Conservation (phyloP, 2,797 vertebrate genomes). For the Uromys caudimaculatus region DNA sequence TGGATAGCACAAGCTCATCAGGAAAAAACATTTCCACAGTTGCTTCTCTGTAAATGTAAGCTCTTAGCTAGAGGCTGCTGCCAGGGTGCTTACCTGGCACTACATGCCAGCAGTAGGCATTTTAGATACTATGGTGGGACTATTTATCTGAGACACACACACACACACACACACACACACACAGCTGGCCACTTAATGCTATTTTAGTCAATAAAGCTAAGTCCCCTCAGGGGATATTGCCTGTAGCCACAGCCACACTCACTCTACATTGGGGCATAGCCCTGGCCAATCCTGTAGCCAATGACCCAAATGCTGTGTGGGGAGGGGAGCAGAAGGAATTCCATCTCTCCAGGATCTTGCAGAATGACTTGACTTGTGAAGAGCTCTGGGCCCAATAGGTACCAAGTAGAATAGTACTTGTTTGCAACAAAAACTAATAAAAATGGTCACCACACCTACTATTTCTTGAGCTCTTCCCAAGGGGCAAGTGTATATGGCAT, state of each 20-base stretch:
- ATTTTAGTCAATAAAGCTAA: conserved; percentile 61
- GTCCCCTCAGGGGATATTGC: conserved; percentile 50
- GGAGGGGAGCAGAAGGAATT: conserved; percentile 46
- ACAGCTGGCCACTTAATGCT: conserved; percentile 39
- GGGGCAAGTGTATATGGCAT: conserved; percentile 12
- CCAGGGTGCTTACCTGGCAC: background rate
- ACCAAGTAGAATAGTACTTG: conserved; percentile 43
- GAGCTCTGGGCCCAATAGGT: background rate
- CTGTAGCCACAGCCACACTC: conserved; percentile 37
- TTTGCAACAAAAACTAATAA: conserved; percentile 46
- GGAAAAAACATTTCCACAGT: conserved; percentile 53
- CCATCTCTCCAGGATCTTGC: conserved; percentile 52
- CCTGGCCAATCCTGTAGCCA: conserved; percentile 28
- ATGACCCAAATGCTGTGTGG: conserved; percentile 40
- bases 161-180: background rate
- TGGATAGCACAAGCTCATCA: conserved; percentile 35
- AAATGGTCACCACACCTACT: conserved; percentile 32
- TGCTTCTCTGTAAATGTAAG: conserved; percentile 28
- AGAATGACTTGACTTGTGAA: conserved; percentile 47
- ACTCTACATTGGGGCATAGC: conserved; percentile 7
- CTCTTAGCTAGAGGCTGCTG: conserved; percentile 18
- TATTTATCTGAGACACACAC: background rate
- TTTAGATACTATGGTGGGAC: background rate
- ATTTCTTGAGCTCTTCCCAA: conserved; percentile 35
- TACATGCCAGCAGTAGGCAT: background rate